Base-by-base conservation (phyloP, 2,113 vertebrate genomes). In the Xyrauchen texanus region DNA sequence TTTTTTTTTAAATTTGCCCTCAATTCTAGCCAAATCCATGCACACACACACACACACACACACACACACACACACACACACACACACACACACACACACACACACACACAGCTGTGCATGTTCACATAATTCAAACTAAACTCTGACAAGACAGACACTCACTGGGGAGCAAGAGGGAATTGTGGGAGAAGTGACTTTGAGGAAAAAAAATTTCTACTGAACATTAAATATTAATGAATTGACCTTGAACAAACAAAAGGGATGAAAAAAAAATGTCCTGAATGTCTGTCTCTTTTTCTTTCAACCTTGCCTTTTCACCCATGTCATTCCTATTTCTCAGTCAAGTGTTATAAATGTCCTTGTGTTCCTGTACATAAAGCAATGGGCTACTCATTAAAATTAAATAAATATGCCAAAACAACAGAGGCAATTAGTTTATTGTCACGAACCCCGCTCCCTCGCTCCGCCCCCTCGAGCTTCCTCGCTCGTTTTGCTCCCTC, bases 221-320 rank as follows among this genome's bases (percentile, higher is more conserved):
- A 45, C n/a, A 53, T 79, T 71, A 71, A 71, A 79, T 79, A 79
- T 79, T 79, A 34, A 65, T 64, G 49, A 79, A 45, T 44, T 70
- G 44, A 63, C 12, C 57, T 79, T 46, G 16, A 71, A 61, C 34
- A 64, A 79, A 63, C 6, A 8, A 42, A 61, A 60, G n/a, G 13
- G 45, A 55, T 61, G 7, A 49, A 44, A 70, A 7, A 12, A 13
- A 15, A 5, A 51, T 45, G 42, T 12, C 8, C 65, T 4, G 16
- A 52, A 58, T 21, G 6, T 69, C 47, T 78, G 46, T 11, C 57
- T 76, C 21, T 42, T 47, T 61, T 46, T 65, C 51, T 16, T 9
- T 53, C 44, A 12, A 16, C 34, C 5, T 45, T 60, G 15, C 34
- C 12, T 9, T 67, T 16, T 58, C 42, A 46, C 34, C n/a, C 42